These are phyloP conservation scores for Cossypha polioptera DNA, from an alignment of 2,797 vertebrate genomes.

Conservation along the genomic window DNA sequence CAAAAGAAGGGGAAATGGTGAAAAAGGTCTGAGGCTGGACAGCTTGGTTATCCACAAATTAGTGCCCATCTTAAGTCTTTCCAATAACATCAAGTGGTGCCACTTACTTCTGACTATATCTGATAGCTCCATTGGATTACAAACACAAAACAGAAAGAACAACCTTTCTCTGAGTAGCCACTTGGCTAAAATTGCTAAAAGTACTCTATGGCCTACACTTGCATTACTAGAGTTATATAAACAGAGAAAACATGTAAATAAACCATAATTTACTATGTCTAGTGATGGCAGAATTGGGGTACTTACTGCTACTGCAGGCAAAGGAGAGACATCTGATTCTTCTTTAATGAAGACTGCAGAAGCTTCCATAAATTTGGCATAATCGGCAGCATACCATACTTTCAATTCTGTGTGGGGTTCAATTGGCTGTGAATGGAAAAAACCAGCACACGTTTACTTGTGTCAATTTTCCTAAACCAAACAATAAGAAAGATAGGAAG, in stretches of 20 bases:
- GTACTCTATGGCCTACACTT: neutral
- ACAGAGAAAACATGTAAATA: neutral
- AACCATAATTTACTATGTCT: neutral
- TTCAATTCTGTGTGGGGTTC: constrained; percentile 53
- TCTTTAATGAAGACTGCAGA: constrained; percentile 53
- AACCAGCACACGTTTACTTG: neutral
- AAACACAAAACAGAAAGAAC: neutral
- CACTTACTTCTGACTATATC: neutral
- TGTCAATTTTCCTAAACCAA: neutral
- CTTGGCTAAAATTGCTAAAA: neutral
- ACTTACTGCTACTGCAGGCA: constrained; percentile 24
- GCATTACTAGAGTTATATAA: neutral
- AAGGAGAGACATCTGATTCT: constrained; percentile 34
- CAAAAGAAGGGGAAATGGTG: neutral
- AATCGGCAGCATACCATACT: constrained; percentile 54
- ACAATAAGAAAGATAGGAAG: neutral
- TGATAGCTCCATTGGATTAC: neutral
- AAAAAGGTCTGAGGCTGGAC: neutral
- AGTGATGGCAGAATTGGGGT: neutral
- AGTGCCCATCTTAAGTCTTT: neutral
- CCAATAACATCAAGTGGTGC: neutral
- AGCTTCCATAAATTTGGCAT: constrained; percentile 47
- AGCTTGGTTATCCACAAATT: neutral
- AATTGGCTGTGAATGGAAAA: neutral
- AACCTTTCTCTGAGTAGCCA: neutral